Base-by-base conservation (phyloP, 2,797 vertebrate genomes). In the Microctenopoma steveboyesi region DNA sequence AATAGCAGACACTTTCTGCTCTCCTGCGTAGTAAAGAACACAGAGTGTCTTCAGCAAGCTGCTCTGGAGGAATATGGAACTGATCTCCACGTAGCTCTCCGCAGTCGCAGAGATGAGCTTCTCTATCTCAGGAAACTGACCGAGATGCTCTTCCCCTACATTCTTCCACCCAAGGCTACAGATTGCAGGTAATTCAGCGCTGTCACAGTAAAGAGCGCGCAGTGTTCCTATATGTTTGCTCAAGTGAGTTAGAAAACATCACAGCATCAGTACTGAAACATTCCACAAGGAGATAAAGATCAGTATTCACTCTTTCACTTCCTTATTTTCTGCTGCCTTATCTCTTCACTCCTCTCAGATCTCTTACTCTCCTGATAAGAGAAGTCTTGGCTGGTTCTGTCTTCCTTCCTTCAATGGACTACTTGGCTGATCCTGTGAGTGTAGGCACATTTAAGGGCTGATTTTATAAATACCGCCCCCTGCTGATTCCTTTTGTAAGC, bases 331-430 rank as follows among this genome's bases (percentile, higher is more conserved):
- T 65, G 60, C 80, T 74, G 33, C 69, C 39, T 71, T 74, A 42
- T 84, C 69, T 82, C 39, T 30, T 56, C 33, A 8, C 75, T 85
- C 56, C 72, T 76, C 73, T 70, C 88, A 99, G 97, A 89, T 97
- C 96, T 57, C 82, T 98, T 76, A 94, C 96, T 68, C 95, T 98
- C 80, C 95, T 99, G 77, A 94, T 98, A 89, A 95, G 95, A 93
- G 97, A 99, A 83, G 95, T 99, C 86, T 92, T 99, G 57, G 96
- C 96, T 90, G 97, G 98, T 79, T 99, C 98, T 48, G 96, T 99
- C 90, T 97, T 99, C 82, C 97, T 99, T 86, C 98, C 98, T 58
- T 96, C 96, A 75, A 93, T 99, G 96, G 98, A 99, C 92, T 98
- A 96, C 86, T 94, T 99, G 92, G 97, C 97, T 83, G 97, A 98